Base-by-base conservation (phyloP, 2,797 vertebrate species). In the Mus caroli region DNA sequence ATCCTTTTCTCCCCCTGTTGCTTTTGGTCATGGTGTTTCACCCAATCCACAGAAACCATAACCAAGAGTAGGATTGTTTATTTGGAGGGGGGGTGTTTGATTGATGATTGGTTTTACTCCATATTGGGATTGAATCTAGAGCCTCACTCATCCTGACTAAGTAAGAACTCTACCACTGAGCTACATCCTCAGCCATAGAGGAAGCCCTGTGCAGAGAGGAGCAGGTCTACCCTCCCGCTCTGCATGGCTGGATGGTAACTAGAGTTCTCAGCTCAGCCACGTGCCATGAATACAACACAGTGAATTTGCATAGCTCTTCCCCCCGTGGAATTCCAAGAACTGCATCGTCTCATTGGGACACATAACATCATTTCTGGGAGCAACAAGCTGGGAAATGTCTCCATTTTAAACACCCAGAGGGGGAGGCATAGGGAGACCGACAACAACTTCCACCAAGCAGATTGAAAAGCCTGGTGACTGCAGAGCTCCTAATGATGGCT, bases 231-330 rank as follows among this genome's bases (percentile, higher is more conserved):
- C 7, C 17, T 94, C 97, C 76, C 43, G 90, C 58, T 96, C 98
- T 84, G 94, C 67, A 90, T 83, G 93, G 96, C 50, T 93, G 78
- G 69, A 37, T 69, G 80, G 91, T 71, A 92, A 86, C 79, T 94
- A 62, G 92, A 93, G 86, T 94, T 96, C 96, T 95, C 93, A 90
- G 92, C 91, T 97, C 88, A 88, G 77, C 86, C 89, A 94, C 79
- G 67, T 54, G 62, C 91, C 71, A 77, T 92, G 96, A 97, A 97
- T 96, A 94, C 91, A 92, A 96, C 76, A 92, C 71, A 37, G 0
- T 78, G 46, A 92, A 97, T 97, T 97, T 97, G 96, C 95, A 97
- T 96, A 96, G 88, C 88, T 92, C 56, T 96, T 93, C 96, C 88
- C 90, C 93, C 92, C 8, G 79, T 91, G 97, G 92, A 97, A 97